These are phyloP conservation scores for Lasius fuliginosus DNA, from an alignment of 2,888 invertebrate genomes.

Conservation along the genomic window DNA sequence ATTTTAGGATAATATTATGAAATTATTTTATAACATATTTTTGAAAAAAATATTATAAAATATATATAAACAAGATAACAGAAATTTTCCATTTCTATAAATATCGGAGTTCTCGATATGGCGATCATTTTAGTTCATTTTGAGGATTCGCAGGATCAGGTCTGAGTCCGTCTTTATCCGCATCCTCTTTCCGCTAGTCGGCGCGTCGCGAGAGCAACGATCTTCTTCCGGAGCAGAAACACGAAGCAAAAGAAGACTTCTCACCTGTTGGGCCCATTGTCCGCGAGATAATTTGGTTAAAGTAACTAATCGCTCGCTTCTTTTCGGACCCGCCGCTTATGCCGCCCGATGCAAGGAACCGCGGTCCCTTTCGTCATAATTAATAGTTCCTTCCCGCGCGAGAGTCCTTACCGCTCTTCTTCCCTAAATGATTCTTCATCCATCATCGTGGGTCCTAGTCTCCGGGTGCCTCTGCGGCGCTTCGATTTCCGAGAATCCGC, in stretches of 20 bases:
- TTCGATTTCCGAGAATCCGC: constrained; percentile 71
- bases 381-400: constrained; percentile 83
- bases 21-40: not conserved
- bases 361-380: constrained; percentile 85
- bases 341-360: constrained; percentile 75
- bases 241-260: constrained; percentile 75
- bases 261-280: constrained; percentile 83
- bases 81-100: not conserved
- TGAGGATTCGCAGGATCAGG: not conserved
- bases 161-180: not conserved
- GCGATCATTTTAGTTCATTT: not conserved
- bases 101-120: not conserved
- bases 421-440: constrained; percentile 85
- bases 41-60: not conserved
- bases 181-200: constrained; percentile 28
- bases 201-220: constrained; percentile 59
- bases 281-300: constrained; percentile 85
- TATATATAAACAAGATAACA: not conserved
- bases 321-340: constrained; percentile 83
- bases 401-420: constrained; percentile 77
- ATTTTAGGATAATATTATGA: not conserved
- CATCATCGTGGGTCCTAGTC: constrained; percentile 82
- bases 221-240: constrained; percentile 61
- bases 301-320: constrained; percentile 86
- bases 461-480: constrained; percentile 69